phyloP scores from a whole-genome alignment of 2,888 invertebrate genomes.

The Conchocele bisecta region DNA sequence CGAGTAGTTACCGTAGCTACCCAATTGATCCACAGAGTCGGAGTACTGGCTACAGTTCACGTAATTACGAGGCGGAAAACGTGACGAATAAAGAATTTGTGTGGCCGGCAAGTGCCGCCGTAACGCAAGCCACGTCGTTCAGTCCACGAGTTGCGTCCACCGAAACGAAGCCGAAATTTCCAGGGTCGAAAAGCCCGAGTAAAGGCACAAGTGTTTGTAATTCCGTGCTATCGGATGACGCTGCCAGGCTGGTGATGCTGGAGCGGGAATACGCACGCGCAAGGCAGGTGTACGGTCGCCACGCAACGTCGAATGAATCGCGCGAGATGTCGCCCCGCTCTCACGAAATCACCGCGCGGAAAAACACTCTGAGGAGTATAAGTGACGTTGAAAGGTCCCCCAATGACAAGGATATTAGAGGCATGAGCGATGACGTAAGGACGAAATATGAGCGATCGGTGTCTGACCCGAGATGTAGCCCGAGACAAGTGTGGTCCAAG shows the following conservation, averaged over 20 bases:
- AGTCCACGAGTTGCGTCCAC: conserved; percentile 54
- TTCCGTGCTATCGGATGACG: neutral
- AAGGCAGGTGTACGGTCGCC: conserved; percentile 28
- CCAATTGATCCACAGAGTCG: too few species aligned
- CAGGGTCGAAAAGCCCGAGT: neutral
- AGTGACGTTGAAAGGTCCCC: conserved; percentile 62
- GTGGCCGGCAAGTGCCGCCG: conserved; percentile 41
- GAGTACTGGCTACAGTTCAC: too few species aligned
- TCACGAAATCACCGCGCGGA: conserved; percentile 18
- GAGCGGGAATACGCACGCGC: conserved; percentile 43
- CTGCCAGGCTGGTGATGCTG: conserved; percentile 19
- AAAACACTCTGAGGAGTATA: conserved; percentile 28
- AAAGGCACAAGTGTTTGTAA: neutral
- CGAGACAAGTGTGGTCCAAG: too few species aligned
- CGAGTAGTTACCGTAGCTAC: too few species aligned
- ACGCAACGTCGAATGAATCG: neutral
- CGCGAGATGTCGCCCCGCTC: conserved; percentile 5
- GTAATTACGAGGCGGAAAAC: too few species aligned
- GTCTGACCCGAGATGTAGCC: conserved; percentile 52
- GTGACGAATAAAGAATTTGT: conserved; percentile 55
- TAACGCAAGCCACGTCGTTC: conserved; percentile 43
- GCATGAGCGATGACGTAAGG: conserved; percentile 40
- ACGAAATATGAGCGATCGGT: conserved; percentile 52
- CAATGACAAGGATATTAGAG: conserved; percentile 58
- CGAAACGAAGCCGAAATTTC: conserved; percentile 9